These are phyloP conservation scores for Pangasius djambal DNA, from an alignment of 2,797 vertebrate genomes.

Conservation along the genomic window DNA sequence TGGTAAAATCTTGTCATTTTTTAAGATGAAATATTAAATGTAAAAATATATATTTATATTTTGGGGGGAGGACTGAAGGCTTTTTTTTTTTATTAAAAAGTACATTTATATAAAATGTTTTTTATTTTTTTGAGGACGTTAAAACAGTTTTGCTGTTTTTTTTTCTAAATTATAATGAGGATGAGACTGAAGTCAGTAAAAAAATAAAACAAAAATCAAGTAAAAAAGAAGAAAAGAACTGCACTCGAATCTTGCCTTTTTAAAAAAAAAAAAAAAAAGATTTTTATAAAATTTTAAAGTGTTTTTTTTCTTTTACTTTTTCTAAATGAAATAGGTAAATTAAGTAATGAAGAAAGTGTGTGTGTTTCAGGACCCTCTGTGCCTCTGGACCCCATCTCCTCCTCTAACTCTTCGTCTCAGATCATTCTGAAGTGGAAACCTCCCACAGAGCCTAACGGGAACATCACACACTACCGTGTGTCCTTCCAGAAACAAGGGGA, in stretches of 20 bases:
- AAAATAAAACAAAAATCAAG: background rate
- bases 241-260: background rate
- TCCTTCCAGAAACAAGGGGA: conserved; percentile 88
- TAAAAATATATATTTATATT: background rate
- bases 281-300: background rate
- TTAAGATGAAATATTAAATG: background rate
- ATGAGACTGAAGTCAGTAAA: background rate
- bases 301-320: background rate
- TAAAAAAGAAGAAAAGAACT: background rate
- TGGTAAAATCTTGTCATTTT: background rate
- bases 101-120: background rate
- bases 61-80: background rate
- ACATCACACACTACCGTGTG: conserved; percentile 95
- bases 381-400: conserved; percentile 90
- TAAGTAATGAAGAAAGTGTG: background rate
- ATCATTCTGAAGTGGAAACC: conserved; percentile 97
- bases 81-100: background rate
- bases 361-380: conserved; percentile 84
- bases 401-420: conserved; percentile 93
- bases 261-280: background rate
- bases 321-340: background rate
- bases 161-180: background rate
- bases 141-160: background rate
- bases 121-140: background rate
- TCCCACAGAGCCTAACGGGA: conserved; percentile 91